Percentiles rank a stretch among this genome's conserved stretches.
Conservation (phyloP, 2,888 invertebrate species). For the Drosophila quinaria region DNA sequence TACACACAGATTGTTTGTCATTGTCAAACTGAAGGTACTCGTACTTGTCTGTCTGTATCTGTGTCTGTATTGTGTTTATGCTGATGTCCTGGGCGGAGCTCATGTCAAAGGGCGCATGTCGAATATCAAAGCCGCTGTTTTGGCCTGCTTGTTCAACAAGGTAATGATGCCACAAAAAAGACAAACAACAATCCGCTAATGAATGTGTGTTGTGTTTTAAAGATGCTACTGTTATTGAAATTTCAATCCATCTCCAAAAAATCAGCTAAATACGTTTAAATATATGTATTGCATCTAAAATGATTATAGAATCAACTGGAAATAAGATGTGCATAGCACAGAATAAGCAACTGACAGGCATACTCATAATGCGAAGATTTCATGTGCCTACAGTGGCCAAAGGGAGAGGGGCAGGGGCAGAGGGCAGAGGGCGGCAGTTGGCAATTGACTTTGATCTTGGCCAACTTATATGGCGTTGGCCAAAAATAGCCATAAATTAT, state of each 20-base stretch:
- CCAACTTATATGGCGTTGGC: constrained; percentile 17
- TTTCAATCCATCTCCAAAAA: not conserved
- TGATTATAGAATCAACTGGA: not conserved
- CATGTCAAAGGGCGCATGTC: constrained; percentile 29
- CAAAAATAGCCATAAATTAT: constrained; percentile 37
- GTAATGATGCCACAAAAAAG: constrained; percentile 6
- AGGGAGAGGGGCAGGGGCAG: not conserved
- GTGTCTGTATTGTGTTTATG: constrained; percentile 1
- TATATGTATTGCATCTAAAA: not conserved
- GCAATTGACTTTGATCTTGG: constrained; percentile 46
- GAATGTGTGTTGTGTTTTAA: not conserved
- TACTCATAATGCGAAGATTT: constrained; percentile 15
- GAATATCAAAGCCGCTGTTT: constrained; percentile 16
- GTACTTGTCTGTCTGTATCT: constrained; percentile 1
- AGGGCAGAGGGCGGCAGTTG: not conserved
- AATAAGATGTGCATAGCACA: constrained; percentile 11
- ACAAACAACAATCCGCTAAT: constrained; percentile 1
- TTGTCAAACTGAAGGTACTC: constrained; percentile 21
- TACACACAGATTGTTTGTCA: constrained; percentile 27
- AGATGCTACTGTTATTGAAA: not conserved
- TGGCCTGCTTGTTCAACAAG: constrained; percentile 7
- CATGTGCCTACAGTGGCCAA: not conserved
- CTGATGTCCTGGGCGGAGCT: constrained; percentile 27
- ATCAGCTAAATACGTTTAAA: not conserved
- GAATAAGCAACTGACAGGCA: constrained; percentile 12